Evolutionary conservation across 2,113 vertebrate species (phyloP).

Genomic region (Psilopsiagon aurifrons): DNA sequence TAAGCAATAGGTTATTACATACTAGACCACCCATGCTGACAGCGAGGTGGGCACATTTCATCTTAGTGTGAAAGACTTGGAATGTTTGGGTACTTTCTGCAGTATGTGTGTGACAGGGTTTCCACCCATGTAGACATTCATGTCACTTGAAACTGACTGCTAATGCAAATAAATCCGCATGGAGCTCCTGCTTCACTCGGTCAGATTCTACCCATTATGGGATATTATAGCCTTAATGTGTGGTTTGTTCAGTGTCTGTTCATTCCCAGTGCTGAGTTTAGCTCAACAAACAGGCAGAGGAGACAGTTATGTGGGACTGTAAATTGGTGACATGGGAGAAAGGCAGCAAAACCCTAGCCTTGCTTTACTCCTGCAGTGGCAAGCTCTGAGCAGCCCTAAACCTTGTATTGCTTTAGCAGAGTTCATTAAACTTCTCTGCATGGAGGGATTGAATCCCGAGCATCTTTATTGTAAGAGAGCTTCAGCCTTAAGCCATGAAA

Average conservation of each 20-base stretch:
- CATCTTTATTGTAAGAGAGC: not conserved
- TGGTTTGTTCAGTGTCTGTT: not conserved
- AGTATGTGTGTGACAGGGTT: fast-evolving
- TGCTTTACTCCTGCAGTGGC: not conserved
- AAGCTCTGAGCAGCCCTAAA: not conserved
- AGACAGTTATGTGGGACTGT: not conserved
- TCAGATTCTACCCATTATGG: not conserved
- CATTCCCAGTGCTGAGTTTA: not conserved
- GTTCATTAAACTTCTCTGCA: not conserved
- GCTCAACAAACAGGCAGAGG: not conserved
- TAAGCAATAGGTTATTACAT: fast-evolving
- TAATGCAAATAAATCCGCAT: not conserved
- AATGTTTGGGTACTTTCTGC: not conserved
- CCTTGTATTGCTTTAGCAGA: not conserved
- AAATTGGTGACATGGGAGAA: not conserved
- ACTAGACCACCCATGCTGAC: not conserved
- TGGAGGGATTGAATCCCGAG: not conserved
- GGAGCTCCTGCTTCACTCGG: not conserved
- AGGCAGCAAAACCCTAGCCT: not conserved
- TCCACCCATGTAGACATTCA: fast-evolving
- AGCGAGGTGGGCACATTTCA: fast-evolving
- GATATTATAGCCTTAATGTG: too few species aligned
- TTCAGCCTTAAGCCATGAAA: not conserved
- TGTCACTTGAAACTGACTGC: fast-evolving
- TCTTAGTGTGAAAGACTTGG: not conserved